Base-by-base conservation (phyloP, 2,797 vertebrate genomes). In the Alca torda region DNA sequence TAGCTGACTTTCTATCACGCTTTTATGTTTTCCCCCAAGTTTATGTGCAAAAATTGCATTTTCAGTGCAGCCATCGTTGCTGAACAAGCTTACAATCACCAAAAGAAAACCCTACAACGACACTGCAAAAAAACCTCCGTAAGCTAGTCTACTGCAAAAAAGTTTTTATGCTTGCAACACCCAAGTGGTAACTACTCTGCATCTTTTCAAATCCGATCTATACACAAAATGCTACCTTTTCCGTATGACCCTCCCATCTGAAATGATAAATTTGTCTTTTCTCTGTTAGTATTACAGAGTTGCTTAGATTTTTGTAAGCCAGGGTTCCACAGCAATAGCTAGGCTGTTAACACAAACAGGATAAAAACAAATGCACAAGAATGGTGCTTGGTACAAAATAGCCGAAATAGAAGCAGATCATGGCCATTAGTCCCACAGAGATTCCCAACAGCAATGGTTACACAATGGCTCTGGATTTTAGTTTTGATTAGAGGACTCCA, bases 101-200 rank as follows among this genome's bases (percentile, higher is more conserved):
- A 25, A 41, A 50, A 45, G 18, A 87, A 33, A 41, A 0, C 4
- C 6, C 24, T 33, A 41, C 15, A 26, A 53, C 2, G 21, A 48
- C 3, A 39, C 1, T 37, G 54, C 37, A 83, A 79, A 78, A 6
- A 0, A 0, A 1, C 5, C 1, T 4, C 35, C 9, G 16, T 41
- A 61, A 60, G 37, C 8, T 31, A 26, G 9, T 51, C 59, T 46
- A 39, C 30, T 57, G 48, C n/a, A 75, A 24, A 75, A 24, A 16
- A 73, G 6, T 7, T 82, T 63, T 63, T 37, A 63, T 17, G 17
- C 37, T 74, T 79, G 43, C 18, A 64, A 48, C 23, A 87, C 25
- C 10, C 11, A 23, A 87, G 16, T 6, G 35, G 0, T 39, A 75
- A 35, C 31, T 56, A 74, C 6, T 60, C 17, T 46, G 11, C 21